A percentile compares a stretch with the other conserved stretches of the same genome.
phyloP scores from a whole-genome alignment of 2,113 vertebrate species.

The Indicator indicator region DNA sequence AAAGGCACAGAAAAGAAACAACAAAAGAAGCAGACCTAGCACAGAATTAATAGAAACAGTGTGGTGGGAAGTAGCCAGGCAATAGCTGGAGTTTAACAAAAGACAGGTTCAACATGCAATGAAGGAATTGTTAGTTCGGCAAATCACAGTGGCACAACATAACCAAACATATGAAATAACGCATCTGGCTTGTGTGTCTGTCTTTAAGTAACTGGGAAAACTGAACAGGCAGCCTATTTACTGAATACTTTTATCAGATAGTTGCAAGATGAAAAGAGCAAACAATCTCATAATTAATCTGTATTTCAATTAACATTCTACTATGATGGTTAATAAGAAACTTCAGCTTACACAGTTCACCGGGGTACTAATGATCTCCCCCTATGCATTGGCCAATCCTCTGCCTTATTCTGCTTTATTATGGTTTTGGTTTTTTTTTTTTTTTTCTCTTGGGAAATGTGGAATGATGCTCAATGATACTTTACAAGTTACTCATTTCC shows the following conservation, averaged over 20 bases:
- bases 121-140: slow-evolving; percentile 74
- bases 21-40: slow-evolving; percentile 65
- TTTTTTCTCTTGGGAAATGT: background rate
- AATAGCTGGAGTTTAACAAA: slow-evolving; percentile 74
- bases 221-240: background rate
- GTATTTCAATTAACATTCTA: background rate
- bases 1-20: slow-evolving; percentile 68
- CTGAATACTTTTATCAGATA: background rate
- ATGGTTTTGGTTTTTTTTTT: background rate
- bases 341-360: accelerated
- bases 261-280: background rate
- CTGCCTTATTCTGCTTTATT: background rate
- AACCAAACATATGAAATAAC: slow-evolving; percentile 78
- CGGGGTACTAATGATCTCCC: background rate
- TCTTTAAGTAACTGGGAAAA: slow-evolving; percentile 76
- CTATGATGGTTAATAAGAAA: background rate
- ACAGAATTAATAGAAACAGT: slow-evolving; percentile 75
- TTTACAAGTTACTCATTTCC: background rate
- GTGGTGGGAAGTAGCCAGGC: slow-evolving; percentile 73
- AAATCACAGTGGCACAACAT: slow-evolving; percentile 75
- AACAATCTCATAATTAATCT: slow-evolving; percentile 2
- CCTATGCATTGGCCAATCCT: background rate
- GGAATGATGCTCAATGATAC: background rate
- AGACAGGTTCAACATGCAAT: slow-evolving; percentile 62
- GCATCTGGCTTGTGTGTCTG: slow-evolving; percentile 79